Conservation (phyloP, 2,888 invertebrate genomes). For the Gymnoscelis rufifasciata region DNA sequence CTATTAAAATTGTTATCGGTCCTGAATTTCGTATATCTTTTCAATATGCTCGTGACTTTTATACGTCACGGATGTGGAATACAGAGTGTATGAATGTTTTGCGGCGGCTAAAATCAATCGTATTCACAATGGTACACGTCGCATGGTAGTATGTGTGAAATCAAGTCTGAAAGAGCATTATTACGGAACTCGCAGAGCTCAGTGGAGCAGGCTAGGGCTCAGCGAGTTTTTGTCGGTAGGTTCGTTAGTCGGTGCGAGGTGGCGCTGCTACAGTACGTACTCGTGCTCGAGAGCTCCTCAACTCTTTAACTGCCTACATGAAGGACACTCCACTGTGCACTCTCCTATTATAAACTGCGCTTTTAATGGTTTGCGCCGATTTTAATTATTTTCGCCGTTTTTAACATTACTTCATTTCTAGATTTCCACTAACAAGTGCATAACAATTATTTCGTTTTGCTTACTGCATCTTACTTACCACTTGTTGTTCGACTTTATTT, state of each 20-base stretch:
- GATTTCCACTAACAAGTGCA: conserved; percentile 24
- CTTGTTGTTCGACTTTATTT: neutral
- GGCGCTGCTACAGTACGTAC: conserved; percentile 70
- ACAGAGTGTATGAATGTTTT: conserved; percentile 3
- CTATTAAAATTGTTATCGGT: conserved; percentile 11
- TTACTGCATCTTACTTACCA: conserved; percentile 3
- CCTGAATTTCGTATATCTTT: conserved; percentile 12
- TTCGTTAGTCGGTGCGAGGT: conserved; percentile 72
- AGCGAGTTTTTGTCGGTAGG: conserved; percentile 68
- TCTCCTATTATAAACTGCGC: conserved; percentile 78
- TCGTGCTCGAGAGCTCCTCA: conserved; percentile 72
- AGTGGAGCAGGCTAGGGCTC: conserved; percentile 38
- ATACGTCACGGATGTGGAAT: conserved; percentile 10
- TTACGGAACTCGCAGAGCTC: conserved; percentile 32
- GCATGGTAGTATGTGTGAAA: conserved; percentile 46
- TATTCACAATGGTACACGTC: conserved; percentile 30
- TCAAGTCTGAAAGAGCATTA: conserved; percentile 36
- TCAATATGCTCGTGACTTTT: conserved; percentile 15
- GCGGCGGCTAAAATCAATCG: conserved; percentile 7
- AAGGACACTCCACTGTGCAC: conserved; percentile 72
- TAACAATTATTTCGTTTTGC: conserved; percentile 17
- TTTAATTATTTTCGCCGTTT: conserved; percentile 71
- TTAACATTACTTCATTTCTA: conserved; percentile 43
- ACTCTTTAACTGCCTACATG: conserved; percentile 79
- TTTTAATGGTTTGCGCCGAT: conserved; percentile 75